Evolutionary conservation across 2,113 vertebrate genomes (phyloP).

Genomic region (Progne subis): DNA sequence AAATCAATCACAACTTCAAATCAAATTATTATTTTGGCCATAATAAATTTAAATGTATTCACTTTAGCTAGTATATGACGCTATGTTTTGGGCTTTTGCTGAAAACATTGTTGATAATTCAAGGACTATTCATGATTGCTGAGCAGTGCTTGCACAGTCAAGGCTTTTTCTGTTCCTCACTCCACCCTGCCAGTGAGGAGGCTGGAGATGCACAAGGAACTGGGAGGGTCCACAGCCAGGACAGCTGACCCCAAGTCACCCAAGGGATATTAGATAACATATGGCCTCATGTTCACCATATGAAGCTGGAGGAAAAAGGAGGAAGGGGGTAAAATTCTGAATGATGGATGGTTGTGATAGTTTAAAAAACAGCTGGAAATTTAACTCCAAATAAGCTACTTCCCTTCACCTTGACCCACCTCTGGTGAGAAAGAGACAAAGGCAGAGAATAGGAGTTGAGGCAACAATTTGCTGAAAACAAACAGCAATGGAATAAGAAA

Average conservation of each 20-base stretch:
- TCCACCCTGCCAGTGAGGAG: too few relatives aligned
- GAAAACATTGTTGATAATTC: not conserved
- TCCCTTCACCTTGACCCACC: not conserved
- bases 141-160: not conserved
- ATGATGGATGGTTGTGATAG: not conserved
- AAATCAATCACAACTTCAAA: not conserved
- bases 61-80: not conserved
- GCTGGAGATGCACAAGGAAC: not conserved
- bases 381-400: not conserved
- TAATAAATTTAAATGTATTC: not conserved
- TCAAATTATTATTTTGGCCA: not conserved
- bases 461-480: not conserved
- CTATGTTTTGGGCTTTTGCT: not conserved
- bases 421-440: not conserved
- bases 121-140: fast-evolving
- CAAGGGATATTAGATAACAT: not conserved
- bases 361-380: not conserved
- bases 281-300: not conserved
- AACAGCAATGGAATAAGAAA: not conserved
- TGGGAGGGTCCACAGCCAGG: too few relatives aligned
- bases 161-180: not conserved
- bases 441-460: not conserved
- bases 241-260: not conserved
- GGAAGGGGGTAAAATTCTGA: not conserved
- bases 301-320: not conserved